These are phyloP conservation scores for Cepaea hortensis DNA, from an alignment of 2,888 invertebrate genomes.

Conservation along the genomic window DNA sequence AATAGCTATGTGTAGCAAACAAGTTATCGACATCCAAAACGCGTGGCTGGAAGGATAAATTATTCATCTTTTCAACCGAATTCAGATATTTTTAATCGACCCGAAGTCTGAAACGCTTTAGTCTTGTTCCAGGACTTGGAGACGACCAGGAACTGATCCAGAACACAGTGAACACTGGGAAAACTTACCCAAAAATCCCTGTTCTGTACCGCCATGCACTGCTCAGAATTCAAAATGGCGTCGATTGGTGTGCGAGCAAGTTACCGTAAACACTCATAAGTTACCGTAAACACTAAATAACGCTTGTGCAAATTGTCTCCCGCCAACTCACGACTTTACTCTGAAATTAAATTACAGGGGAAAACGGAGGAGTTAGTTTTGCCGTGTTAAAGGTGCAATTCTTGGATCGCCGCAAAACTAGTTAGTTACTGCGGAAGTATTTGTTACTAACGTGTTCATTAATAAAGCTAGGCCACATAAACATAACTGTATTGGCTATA, in stretches of 20 bases:
- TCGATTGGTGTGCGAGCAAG: constrained; percentile 3
- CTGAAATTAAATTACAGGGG: neutral
- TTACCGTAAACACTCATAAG: constrained; percentile 29
- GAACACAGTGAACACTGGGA: constrained; percentile 75
- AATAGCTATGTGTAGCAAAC: neutral
- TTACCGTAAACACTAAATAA: constrained; percentile 36
- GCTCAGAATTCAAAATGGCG: constrained; percentile 56
- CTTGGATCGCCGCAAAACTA: too few relatives aligned
- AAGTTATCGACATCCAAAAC: constrained; percentile 13
- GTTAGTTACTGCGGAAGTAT: too few relatives aligned
- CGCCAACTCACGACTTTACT: neutral
- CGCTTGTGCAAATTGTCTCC: neutral
- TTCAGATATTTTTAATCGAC: neutral
- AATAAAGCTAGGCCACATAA: too few relatives aligned
- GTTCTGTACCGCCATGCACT: constrained; percentile 76
- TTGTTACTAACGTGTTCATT: too few relatives aligned
- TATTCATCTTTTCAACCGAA: neutral
- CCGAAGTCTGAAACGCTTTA: neutral
- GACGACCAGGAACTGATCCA: constrained; percentile 45
- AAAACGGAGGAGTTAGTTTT: too few relatives aligned
- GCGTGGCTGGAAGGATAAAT: neutral
- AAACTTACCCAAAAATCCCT: constrained; percentile 77
- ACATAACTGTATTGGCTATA: too few relatives aligned
- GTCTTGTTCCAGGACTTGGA: neutral
- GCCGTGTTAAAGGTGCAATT: too few relatives aligned